A percentile compares a stretch with the other conserved stretches of the same genome.
These are phyloP conservation scores for Menidia menidia DNA, from an alignment of 2,797 vertebrate species.

Conservation along the genomic window DNA sequence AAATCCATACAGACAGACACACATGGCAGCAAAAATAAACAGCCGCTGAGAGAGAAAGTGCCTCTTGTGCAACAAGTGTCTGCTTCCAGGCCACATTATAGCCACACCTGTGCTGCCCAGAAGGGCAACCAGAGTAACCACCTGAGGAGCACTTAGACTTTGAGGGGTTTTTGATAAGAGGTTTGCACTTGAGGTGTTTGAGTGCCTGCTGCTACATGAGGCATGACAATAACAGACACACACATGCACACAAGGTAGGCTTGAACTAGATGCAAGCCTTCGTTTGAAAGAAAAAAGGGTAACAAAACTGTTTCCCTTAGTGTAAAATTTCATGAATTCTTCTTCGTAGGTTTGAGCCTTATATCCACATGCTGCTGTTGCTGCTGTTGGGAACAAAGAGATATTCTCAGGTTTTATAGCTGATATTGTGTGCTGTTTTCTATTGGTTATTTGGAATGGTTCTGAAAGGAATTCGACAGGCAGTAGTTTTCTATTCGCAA, in stretches of 20 bases:
- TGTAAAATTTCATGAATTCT: not conserved
- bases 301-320: not conserved
- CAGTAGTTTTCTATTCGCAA: too few species aligned
- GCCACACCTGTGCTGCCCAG: not conserved
- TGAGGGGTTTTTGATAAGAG: constrained; percentile 18
- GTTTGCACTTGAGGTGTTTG: constrained; percentile 14
- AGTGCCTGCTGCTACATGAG: constrained; percentile 11
- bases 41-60: not conserved
- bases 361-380: too few species aligned
- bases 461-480: too few species aligned
- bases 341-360: constrained; percentile 3
- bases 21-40: too few species aligned
- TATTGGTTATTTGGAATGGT: too few species aligned
- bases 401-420: too few species aligned
- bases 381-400: too few species aligned
- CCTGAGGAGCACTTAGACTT: constrained; percentile 17
- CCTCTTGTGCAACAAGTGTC: not conserved
- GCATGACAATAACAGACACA: not conserved
- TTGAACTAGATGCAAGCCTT: too few species aligned
- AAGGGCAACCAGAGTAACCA: constrained; percentile 3
- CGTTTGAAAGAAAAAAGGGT: not conserved
- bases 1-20: not conserved
- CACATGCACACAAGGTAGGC: not conserved
- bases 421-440: too few species aligned
- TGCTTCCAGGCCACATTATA: constrained; percentile 5